Conservation (phyloP, 2,888 invertebrate genomes). For the Orgyia antiqua region DNA sequence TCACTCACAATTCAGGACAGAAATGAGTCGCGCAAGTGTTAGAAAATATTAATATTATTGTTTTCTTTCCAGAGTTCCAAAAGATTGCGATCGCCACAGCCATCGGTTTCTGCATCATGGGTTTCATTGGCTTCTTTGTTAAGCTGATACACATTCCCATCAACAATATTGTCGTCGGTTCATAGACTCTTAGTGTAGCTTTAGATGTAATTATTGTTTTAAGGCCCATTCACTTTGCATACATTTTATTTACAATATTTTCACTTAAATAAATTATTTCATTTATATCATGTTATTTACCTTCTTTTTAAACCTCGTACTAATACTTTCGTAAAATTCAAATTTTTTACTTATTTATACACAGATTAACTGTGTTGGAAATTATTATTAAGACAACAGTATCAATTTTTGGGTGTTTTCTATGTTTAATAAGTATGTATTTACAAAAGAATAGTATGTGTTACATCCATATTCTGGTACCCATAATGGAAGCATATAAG, state of each 20-base stretch:
- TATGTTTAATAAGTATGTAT: no score
- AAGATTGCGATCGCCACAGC: conserved; percentile 99
- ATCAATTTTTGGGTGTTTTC: no score
- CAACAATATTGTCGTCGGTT: conserved; percentile 96
- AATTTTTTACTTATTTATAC: no score
- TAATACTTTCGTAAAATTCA: no score
- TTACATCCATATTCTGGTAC: no score
- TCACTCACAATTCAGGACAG: no score
- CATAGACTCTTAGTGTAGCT: conserved; percentile 63
- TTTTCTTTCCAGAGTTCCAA: conserved; percentile 90
- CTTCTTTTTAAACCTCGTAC: no score
- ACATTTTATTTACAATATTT: conserved; percentile 36
- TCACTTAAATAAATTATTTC: conserved; percentile 61
- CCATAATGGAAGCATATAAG: no score
- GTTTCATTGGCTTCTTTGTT: conserved; percentile 99
- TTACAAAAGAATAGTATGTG: no score
- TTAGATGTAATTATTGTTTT: conserved; percentile 50
- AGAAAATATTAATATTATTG: background rate
- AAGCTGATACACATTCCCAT: conserved; percentile 99
- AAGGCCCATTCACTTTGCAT: conserved; percentile 54
- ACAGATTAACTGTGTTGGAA: no score
- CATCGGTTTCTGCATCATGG: conserved; percentile 99
- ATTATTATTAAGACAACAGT: no score
- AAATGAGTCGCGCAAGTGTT: no score
- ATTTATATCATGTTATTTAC: conserved; percentile 33